A percentile compares a stretch with the other conserved stretches of the same genome.
These are phyloP conservation scores for Thalassarche chlororhynchos DNA, from an alignment of 2,113 vertebrate species.

Conservation along the genomic window DNA sequence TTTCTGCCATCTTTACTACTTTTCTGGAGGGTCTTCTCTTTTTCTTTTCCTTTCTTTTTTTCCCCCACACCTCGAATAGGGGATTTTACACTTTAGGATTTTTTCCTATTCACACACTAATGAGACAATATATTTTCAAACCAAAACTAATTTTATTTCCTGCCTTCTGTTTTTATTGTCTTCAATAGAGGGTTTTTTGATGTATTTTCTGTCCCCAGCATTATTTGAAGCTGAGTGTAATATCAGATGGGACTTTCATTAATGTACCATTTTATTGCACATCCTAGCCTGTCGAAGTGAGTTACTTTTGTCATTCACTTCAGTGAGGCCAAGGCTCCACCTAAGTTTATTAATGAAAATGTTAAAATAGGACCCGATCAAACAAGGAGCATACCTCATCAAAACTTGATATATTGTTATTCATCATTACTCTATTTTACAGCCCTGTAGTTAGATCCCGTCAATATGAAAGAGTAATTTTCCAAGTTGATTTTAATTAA, in stretches of 20 bases:
- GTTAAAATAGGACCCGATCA: background rate
- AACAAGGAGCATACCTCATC: background rate
- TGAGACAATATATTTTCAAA: background rate
- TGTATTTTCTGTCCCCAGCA: background rate
- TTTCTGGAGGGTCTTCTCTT: background rate
- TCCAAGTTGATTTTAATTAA: constrained; percentile 26
- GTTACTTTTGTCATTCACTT: background rate
- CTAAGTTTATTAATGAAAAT: background rate
- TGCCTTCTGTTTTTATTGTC: background rate
- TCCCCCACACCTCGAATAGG: too few relatives aligned
- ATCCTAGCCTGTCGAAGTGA: background rate
- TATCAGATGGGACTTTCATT: background rate
- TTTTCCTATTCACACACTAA: background rate
- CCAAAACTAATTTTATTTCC: background rate
- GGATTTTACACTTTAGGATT: background rate
- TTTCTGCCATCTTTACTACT: background rate
- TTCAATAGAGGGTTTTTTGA: rapidly evolving
- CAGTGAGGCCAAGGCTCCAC: background rate
- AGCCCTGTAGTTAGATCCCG: background rate
- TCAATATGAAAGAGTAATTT: background rate
- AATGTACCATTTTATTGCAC: background rate
- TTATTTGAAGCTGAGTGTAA: background rate
- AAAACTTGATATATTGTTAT: background rate
- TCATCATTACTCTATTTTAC: background rate
- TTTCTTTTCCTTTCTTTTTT: background rate